Conservation (phyloP, 2,888 invertebrate genomes). For the Parascotia fuliginaria region DNA sequence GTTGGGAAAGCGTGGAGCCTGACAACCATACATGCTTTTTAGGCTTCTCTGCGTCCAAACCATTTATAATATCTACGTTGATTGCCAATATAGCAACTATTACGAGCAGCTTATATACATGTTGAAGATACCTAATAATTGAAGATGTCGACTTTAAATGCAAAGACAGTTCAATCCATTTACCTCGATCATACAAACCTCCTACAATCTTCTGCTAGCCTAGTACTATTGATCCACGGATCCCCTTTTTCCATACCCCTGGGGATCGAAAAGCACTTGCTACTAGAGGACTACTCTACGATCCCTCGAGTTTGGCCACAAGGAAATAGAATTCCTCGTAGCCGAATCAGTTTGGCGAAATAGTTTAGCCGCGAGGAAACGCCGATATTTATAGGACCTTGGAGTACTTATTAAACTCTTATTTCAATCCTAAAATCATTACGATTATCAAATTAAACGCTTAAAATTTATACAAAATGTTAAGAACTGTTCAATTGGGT, state of each 20-base stretch:
- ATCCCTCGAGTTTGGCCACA: too few relatives aligned
- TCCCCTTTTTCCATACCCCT: too few relatives aligned
- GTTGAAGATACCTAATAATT: background rate
- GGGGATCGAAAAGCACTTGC: too few relatives aligned
- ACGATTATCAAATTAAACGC: constrained; percentile 17
- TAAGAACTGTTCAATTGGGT: constrained; percentile 16
- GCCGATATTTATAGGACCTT: background rate
- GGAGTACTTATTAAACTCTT: background rate
- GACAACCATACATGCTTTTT: background rate
- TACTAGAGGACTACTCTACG: too few relatives aligned
- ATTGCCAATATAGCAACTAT: constrained; percentile 10
- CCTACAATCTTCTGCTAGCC: too few relatives aligned
- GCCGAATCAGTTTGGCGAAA: too few relatives aligned
- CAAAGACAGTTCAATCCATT: background rate
- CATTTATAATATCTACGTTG: background rate
- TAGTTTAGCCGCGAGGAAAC: too few relatives aligned
- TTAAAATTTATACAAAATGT: constrained; percentile 6
- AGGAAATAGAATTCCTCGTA: too few relatives aligned
- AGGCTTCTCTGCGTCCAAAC: background rate
- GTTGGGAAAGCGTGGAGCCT: background rate
- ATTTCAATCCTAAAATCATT: background rate
- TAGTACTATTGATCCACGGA: too few relatives aligned
- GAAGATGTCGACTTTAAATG: background rate
- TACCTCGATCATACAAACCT: too few relatives aligned
- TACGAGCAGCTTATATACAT: constrained; percentile 16